Conservation (phyloP, 2,888 invertebrate genomes). For the Conomelus anceps region DNA sequence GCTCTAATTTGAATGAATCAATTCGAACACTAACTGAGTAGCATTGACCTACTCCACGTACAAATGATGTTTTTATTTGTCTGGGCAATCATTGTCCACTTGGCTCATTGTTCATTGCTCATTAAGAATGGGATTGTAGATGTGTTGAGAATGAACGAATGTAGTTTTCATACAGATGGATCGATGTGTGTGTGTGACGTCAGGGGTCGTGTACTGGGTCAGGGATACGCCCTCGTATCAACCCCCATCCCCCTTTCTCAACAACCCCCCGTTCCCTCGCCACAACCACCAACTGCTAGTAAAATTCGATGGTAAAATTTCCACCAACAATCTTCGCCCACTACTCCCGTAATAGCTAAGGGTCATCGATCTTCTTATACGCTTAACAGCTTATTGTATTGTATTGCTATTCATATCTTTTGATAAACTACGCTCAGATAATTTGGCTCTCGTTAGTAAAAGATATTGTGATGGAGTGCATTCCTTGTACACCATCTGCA, state of each 20-base stretch:
- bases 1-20: neutral
- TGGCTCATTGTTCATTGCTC: neutral
- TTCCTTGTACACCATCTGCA: neutral
- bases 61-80: neutral
- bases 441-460: neutral
- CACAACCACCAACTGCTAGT: neutral
- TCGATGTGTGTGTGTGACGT: neutral
- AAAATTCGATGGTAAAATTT: neutral
- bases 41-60: neutral
- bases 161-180: conserved; percentile 6
- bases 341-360: neutral
- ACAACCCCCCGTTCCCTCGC: neutral
- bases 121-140: neutral
- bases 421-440: neutral
- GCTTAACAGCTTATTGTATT: neutral
- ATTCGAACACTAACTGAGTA: neutral
- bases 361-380: neutral
- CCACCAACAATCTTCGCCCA: neutral
- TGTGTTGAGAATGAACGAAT: neutral
- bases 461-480: neutral
- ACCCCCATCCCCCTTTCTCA: neutral
- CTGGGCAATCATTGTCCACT: neutral
- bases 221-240: conserved; percentile 12
- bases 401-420: neutral
- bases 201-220: conserved; percentile 11